phyloP scores from a whole-genome alignment of 2,888 invertebrate genomes.

The Meliscaeva auricollis region DNA sequence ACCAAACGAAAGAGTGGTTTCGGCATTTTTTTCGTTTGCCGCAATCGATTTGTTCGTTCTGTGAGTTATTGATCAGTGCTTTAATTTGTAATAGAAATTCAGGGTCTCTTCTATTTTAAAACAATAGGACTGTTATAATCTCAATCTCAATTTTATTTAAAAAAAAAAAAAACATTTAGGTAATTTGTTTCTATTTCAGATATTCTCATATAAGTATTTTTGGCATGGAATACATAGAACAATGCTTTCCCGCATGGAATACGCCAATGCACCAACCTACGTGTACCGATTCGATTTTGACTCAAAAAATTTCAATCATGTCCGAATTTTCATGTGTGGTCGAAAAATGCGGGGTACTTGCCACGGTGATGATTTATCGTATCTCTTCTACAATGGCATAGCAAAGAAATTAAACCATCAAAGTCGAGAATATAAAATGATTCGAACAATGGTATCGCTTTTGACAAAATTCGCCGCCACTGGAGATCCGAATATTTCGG shows the following conservation, averaged over 20 bases:
- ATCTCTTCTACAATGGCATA: conserved; percentile 82
- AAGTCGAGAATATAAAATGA: conserved; percentile 82
- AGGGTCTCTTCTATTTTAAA: no score
- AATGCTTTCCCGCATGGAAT: conserved; percentile 79
- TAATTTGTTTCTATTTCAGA: conserved; percentile 76
- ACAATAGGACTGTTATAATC: no score
- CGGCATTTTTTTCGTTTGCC: no score
- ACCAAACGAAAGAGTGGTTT: no score
- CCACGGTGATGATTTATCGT: conserved; percentile 83
- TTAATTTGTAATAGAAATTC: no score
- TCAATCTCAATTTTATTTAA: no score
- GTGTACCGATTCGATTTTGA: conserved; percentile 83
- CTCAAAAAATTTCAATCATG: conserved; percentile 83
- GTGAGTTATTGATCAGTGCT: no score
- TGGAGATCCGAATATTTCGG: conserved; percentile 81
- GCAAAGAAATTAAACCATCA: conserved; percentile 81
- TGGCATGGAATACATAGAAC: conserved; percentile 84
- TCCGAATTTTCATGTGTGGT: conserved; percentile 82
- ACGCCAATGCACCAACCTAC: conserved; percentile 81
- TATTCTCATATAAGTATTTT: conserved; percentile 83
- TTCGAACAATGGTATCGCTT: conserved; percentile 81
- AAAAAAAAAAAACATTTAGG: no score
- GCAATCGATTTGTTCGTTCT: no score
- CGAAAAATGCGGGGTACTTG: conserved; percentile 82
- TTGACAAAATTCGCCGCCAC: conserved; percentile 81